Evolutionary conservation across 64 coral and sea anemone species (phyloP).

Genomic region (Cladopsammia gracilis): DNA sequence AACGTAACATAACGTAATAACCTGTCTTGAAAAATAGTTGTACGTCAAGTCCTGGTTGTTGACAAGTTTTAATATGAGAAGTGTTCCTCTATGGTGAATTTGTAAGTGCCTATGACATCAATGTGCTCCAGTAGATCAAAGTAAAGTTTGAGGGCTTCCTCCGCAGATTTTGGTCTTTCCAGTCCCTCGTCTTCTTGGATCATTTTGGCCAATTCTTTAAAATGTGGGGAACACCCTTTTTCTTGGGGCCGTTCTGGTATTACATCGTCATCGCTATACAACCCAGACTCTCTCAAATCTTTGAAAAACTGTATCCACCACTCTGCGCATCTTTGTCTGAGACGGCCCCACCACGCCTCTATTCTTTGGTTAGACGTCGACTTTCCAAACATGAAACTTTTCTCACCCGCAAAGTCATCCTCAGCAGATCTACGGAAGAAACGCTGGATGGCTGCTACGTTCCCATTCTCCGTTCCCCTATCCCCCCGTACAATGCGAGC

Average conservation of each 20-base stretch:
- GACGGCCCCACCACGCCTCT: constrained; percentile 44
- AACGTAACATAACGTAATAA: no score
- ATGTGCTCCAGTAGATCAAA: constrained; percentile 9
- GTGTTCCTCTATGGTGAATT: not conserved
- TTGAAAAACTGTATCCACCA: constrained; percentile 86
- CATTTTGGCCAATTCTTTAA: constrained; percentile 39
- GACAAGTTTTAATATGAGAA: no score
- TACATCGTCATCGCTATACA: constrained; percentile 57
- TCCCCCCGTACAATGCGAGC: constrained; percentile 43
- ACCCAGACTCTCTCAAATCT: constrained; percentile 73
- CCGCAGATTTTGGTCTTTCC: not conserved
- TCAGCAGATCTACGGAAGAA: constrained; percentile 46
- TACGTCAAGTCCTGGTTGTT: no score
- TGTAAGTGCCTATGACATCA: not conserved
- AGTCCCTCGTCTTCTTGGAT: constrained; percentile 13
- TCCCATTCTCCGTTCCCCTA: constrained; percentile 56
- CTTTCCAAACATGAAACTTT: constrained; percentile 34
- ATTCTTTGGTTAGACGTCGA: constrained; percentile 43
- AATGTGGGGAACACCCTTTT: constrained; percentile 15
- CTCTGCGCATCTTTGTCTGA: constrained; percentile 37
- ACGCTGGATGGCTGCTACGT: constrained; percentile 51
- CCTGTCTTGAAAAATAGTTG: no score
- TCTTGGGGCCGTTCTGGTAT: constrained; percentile 19
- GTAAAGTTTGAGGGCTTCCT: constrained; percentile 29
- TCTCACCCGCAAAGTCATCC: not conserved